Conservation (phyloP, 2,888 invertebrate genomes). For the Callimorpha dominula region DNA sequence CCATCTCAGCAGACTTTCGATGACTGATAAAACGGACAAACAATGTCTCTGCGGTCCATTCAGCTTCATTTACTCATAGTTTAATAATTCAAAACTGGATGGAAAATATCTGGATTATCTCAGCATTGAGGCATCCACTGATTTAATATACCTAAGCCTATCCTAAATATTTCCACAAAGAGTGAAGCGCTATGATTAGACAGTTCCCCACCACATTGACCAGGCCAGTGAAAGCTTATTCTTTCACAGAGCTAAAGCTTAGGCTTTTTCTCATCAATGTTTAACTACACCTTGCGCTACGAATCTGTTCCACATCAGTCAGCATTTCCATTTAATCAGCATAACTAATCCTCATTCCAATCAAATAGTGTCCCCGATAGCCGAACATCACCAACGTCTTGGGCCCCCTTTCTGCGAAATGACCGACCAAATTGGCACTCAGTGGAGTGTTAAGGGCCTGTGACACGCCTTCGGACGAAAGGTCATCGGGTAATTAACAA, state of each 20-base stretch:
- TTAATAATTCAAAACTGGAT: no score
- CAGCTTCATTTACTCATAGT: no score
- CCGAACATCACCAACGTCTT: conserved; percentile 49
- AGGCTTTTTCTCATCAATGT: not conserved
- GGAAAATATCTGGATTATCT: no score
- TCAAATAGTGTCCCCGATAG: conserved; percentile 49
- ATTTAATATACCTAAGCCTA: not conserved
- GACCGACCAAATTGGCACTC: conserved; percentile 74
- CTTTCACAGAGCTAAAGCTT: not conserved
- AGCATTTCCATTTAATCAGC: conserved; percentile 36
- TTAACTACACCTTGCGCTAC: not conserved
- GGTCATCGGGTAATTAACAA: conserved; percentile 84
- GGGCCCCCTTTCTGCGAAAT: conserved; percentile 50
- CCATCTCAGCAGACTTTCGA: no score
- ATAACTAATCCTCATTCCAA: conserved; percentile 49
- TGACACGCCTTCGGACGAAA: conserved; percentile 73
- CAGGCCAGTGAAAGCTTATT: no score
- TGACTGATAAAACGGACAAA: no score
- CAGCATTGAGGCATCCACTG: no score
- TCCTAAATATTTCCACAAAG: not conserved
- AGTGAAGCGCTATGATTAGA: no score
- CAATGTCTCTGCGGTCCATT: not conserved
- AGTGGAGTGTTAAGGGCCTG: conserved; percentile 72
- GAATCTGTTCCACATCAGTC: conserved; percentile 5
- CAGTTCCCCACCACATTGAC: no score